Evolutionary conservation across 2,113 vertebrate species (phyloP), one percentile per base, ranked within the genome.

Genomic region (Cinclus mexicanus): DNA sequence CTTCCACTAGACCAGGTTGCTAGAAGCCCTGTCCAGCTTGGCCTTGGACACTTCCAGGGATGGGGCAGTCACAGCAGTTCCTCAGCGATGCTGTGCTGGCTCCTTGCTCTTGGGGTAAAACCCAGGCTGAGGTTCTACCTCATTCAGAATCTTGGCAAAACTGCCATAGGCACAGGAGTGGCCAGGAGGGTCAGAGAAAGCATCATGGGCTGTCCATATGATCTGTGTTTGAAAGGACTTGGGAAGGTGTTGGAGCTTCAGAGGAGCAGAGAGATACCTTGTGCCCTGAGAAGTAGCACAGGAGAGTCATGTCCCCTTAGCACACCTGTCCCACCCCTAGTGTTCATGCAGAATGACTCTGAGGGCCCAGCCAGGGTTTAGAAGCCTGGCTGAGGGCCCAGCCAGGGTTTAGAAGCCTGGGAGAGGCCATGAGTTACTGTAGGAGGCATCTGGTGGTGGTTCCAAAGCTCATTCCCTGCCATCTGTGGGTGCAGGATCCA

Each of bases 161-260:
- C 53, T 49, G 14, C 6, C 0, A 0, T 2, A 78, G 64, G 2
- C 26, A 41, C n/a, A 55, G 60, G 15, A 29, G 20, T n/a, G n/a
- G 5, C 25, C 2, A 1, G 29, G 47, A 68, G 39, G 11, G 44
- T 28, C 31, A 52, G 37, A 20, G 9, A 11, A 9, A 0, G 1
- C 7, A 14, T 28, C 22, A 7, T 2, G 29, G 12, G 28, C 41
- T 63, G 33, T 33, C 14, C 24, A 0, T 7, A 57, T 9, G 14
- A 4, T 6, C 50, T 60, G 41, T 12, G 3, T 53, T 44, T 41
- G 37, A 35, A 77, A 63, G 18, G 5, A 14, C 29, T 39, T 31
- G 18, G 14, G 23, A 26, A 35, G 49, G 5, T 0, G 0, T 21
- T 56, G 59, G 49, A 64, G 44, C 42, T 82, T 19, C 80, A 26